phyloP scores from a whole-genome alignment of 2,797 vertebrate genomes.

The Danio tinwini region DNA sequence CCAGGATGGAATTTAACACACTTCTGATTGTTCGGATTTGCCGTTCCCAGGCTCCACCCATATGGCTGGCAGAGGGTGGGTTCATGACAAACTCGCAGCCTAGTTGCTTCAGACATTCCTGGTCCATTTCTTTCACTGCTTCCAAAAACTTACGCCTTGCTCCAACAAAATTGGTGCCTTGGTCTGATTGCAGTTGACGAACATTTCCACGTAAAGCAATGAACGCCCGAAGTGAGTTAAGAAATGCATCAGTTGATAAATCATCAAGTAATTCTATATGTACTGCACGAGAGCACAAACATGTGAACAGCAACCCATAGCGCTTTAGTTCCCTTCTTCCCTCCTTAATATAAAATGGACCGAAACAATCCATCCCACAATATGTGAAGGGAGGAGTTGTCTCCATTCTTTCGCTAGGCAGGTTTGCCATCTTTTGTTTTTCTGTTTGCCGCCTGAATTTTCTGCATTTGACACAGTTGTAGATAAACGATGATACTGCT shows the following conservation, averaged over 20 bases:
- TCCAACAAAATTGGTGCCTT: constrained; percentile 35
- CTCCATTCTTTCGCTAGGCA: too few species aligned
- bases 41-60: constrained; percentile 31
- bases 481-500: constrained; percentile 32
- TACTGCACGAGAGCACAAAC: constrained; percentile 41
- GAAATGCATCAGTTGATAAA: constrained; percentile 25
- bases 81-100: constrained; percentile 33
- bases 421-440: too few species aligned
- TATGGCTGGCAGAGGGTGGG: constrained; percentile 6
- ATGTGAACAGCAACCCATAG: constrained; percentile 18
- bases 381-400: too few species aligned
- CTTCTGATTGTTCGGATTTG: constrained; percentile 15
- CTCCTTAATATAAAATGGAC: constrained; percentile 1
- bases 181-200: not conserved
- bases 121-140: constrained; percentile 34
- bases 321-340: constrained; percentile 1
- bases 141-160: constrained; percentile 28
- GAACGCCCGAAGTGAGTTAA: constrained; percentile 37
- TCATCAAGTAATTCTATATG: constrained; percentile 47
- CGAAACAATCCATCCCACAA: too few species aligned
- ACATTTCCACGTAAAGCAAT: constrained; percentile 39
- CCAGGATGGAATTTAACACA: not conserved
- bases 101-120: constrained; percentile 27
- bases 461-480: constrained; percentile 42
- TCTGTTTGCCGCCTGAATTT: too few species aligned